phyloP scores from a whole-genome alignment of 2,888 invertebrate genomes.

The Drosophila emarginata region DNA sequence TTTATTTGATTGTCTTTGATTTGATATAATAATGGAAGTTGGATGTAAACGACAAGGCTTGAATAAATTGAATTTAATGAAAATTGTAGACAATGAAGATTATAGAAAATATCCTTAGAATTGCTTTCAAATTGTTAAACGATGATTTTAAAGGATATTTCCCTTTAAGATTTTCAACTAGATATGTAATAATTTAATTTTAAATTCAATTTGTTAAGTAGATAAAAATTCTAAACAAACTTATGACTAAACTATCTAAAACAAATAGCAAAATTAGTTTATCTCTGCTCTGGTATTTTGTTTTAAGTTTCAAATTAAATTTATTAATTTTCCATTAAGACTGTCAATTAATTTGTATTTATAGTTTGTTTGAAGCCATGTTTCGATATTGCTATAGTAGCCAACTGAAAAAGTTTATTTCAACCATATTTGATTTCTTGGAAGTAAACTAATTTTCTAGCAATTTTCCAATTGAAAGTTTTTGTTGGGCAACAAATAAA shows the following conservation, averaged over 20 bases:
- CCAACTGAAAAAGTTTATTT: constrained; percentile 7
- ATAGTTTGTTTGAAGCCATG: background rate
- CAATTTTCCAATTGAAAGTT: constrained; percentile 10
- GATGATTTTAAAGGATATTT: no score
- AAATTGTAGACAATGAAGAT: background rate
- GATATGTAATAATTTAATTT: no score
- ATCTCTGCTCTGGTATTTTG: background rate
- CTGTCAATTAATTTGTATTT: background rate
- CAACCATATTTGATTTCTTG: constrained; percentile 24
- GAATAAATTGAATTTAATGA: background rate
- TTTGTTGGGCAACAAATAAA: constrained; percentile 4
- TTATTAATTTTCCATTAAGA: background rate
- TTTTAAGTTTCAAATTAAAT: background rate
- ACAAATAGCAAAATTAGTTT: no score
- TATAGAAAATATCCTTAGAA: no score
- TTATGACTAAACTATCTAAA: no score
- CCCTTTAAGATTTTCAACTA: no score
- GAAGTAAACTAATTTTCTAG: constrained; percentile 26
- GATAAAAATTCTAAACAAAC: no score
- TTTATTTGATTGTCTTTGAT: constrained; percentile 41
- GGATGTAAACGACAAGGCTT: constrained; percentile 1
- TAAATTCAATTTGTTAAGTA: no score
- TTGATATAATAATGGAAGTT: background rate
- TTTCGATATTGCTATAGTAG: background rate
- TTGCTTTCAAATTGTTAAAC: no score